Percentiles rank a stretch among this genome's conserved stretches.
phyloP scores from a whole-genome alignment of 2,797 vertebrate genomes.

The Monodelphis domestica region DNA sequence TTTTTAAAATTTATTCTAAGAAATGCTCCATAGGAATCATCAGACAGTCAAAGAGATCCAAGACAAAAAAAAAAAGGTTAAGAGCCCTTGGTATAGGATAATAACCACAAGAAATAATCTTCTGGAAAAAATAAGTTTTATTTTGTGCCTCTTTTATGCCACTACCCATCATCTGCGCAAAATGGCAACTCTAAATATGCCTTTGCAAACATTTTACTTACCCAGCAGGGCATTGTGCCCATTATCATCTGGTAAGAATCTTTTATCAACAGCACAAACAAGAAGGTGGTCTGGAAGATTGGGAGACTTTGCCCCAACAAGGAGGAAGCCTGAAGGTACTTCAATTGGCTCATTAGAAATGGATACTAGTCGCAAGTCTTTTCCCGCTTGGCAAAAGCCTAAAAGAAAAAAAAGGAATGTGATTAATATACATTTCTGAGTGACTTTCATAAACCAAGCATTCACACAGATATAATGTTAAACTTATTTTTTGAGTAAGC shows the following conservation, averaged over 20 bases:
- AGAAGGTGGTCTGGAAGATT: slow-evolving; percentile 92
- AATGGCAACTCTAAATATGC: background rate
- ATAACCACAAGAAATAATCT: background rate
- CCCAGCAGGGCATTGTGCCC: slow-evolving; percentile 95
- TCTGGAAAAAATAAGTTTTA: background rate
- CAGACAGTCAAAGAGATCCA: background rate
- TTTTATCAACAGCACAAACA: slow-evolving; percentile 95
- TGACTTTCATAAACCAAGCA: background rate
- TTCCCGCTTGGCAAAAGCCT: slow-evolving; percentile 97
- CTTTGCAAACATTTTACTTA: slow-evolving; percentile 82
- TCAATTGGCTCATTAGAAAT: slow-evolving; percentile 91
- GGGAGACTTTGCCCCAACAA: slow-evolving; percentile 94
- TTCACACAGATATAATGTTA: rapidly evolving
- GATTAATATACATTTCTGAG: background rate
- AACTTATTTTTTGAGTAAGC: background rate
- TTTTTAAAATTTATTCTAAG: background rate
- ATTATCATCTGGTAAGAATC: slow-evolving; percentile 95
- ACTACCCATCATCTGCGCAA: rapidly evolving
- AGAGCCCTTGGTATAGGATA: background rate
- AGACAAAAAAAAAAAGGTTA: background rate
- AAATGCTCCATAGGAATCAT: background rate
- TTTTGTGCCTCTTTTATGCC: background rate
- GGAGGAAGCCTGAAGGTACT: slow-evolving; percentile 91
- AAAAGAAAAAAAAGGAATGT: slow-evolving; percentile 19
- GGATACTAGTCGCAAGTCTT: slow-evolving; percentile 93